Conservation (phyloP, 2,113 vertebrate species). For the Cnemophilus loriae region DNA sequence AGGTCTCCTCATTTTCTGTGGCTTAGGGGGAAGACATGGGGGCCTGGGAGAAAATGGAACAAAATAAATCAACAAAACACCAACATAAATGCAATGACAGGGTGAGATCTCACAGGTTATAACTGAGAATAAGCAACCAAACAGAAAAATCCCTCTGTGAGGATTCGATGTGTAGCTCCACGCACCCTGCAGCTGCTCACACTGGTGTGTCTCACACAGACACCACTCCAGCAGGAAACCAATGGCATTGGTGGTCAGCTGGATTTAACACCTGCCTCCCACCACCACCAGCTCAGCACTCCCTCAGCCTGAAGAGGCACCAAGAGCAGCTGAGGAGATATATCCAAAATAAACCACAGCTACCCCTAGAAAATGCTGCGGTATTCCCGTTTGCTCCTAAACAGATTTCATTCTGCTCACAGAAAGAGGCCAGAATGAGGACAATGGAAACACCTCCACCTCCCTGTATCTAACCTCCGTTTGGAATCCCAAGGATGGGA, state of each 20-base stretch:
- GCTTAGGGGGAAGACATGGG: constrained; percentile 97
- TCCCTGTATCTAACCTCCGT: background rate
- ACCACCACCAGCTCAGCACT: background rate
- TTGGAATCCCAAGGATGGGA: background rate
- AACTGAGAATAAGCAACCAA: background rate
- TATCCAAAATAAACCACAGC: background rate
- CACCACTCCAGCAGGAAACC: background rate
- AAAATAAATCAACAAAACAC: constrained; percentile 68
- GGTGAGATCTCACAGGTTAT: constrained; percentile 31
- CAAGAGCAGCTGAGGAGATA: background rate
- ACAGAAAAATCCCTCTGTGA: background rate
- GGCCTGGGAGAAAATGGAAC: constrained; percentile 89
- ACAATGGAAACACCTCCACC: background rate
- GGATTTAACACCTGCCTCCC: background rate
- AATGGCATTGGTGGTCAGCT: background rate
- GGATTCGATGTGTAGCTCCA: rapidly evolving
- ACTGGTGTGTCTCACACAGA: rapidly evolving
- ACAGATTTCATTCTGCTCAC: background rate
- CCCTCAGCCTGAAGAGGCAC: background rate
- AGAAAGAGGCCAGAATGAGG: background rate
- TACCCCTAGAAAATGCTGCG: background rate
- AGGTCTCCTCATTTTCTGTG: constrained; percentile 99
- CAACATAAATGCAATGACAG: constrained; percentile 66
- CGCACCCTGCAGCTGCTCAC: background rate
- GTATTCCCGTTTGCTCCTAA: background rate